Base-by-base conservation (phyloP, 2,113 vertebrate species). In the Antennarius striatus region DNA sequence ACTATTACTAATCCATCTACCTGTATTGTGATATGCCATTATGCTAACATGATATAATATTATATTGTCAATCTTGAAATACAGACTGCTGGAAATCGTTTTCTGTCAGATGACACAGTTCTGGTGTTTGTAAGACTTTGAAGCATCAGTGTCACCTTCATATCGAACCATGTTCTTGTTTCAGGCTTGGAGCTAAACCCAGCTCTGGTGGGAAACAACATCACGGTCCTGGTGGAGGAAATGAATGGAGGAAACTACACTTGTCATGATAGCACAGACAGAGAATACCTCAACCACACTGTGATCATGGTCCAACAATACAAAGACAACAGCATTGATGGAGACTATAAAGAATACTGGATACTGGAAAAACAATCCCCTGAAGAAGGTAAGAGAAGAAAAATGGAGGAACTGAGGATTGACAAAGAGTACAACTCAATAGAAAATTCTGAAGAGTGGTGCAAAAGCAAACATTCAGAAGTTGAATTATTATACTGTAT, bases 161-260 rank as follows among this genome's bases (percentile, higher is more conserved):
- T 8, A 30, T 7, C 69, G 60, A 61, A 7, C 16, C 6, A 13
- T 63, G 13, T 56, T 17, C 2, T 3, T 66, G 43, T 75, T 12
- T 56, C 64, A 88, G 88, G 81, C 15, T 2, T 28, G 57, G 67
- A 54, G 42, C 52, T 82, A 0, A 6, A 46, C 0, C 71, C 75
- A 4, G 0, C 61, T 67, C 70, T 85, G 10, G 29, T 47, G 22
- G 91, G 90, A 1, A 92, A 91, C 63, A 28, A 55, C 6, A 73
- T 93, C n/a, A 49, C 0, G 0, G 87, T 89, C 1, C 30, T 39
- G 1, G 86, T 92, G 55, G 65, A 76, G 16, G 89, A 87, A 22
- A 75, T 88, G 81, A 22, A 63, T 0, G 93, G 88, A 42, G 92
- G 91, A 30, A 93, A 92, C 82, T 94, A 85, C 87, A 88, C 80